These are phyloP conservation scores for Scleropages formosus DNA, from an alignment of 2,797 vertebrate species.

Conservation along the genomic window DNA sequence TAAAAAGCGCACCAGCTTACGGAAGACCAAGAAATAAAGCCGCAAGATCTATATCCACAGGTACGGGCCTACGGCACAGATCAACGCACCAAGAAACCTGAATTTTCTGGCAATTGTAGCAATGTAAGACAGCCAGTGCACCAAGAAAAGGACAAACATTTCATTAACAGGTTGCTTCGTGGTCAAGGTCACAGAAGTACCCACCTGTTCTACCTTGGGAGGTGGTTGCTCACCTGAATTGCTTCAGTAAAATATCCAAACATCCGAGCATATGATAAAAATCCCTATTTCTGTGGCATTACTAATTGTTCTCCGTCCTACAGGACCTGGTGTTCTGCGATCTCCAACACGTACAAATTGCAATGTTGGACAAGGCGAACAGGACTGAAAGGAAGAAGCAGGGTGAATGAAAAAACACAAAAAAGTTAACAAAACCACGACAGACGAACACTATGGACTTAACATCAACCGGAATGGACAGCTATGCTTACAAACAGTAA, in stretches of 20 bases:
- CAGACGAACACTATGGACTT: constrained; percentile 46
- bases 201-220: no score
- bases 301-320: constrained; percentile 41
- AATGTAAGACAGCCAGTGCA: no score
- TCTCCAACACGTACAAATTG: constrained; percentile 53
- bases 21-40: constrained; percentile 90
- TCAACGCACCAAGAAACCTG: constrained; percentile 1
- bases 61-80: constrained; percentile 58
- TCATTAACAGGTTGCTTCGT: no score
- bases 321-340: constrained; percentile 89
- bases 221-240: no score
- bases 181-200: no score
- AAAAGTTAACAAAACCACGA: constrained; percentile 40
- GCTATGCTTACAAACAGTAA: not conserved
- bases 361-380: constrained; percentile 17
- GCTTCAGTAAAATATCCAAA: no score
- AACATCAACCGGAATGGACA: constrained; percentile 28
- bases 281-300: constrained; percentile 16
- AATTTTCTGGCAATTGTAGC: not conserved
- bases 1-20: constrained; percentile 89
- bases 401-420: constrained; percentile 47
- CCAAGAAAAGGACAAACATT: no score
- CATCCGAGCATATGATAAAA: not conserved
- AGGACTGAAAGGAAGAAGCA: constrained; percentile 53
- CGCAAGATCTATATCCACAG: constrained; percentile 62